A percentile compares a stretch with the other conserved stretches of the same genome.
phyloP scores from a whole-genome alignment of 2,113 vertebrate species.

The Istiophorus platypterus region DNA sequence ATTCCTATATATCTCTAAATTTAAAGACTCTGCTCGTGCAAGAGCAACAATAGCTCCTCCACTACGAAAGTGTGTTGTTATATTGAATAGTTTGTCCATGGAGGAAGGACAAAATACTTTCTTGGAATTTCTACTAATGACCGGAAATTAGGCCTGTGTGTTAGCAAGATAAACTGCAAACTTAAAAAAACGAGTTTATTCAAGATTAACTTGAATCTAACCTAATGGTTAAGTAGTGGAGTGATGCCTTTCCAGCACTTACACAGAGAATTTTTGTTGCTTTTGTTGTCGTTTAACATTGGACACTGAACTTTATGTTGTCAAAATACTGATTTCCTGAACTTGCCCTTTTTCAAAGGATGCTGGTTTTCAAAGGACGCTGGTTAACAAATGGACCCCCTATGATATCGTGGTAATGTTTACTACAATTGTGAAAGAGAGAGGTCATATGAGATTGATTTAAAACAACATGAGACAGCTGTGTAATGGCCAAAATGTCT shows the following conservation, averaged over 20 bases:
- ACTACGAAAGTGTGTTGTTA: conserved; percentile 4
- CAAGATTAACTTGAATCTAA: conserved; percentile 36
- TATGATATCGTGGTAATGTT: no score
- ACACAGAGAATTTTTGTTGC: conserved; percentile 2
- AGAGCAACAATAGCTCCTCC: background rate
- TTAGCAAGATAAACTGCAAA: conserved; percentile 37
- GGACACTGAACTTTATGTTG: background rate
- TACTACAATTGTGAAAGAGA: background rate
- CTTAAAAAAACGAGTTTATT: conserved; percentile 28
- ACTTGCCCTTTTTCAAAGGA: background rate
- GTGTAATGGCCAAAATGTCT: background rate
- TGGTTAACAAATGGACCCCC: background rate
- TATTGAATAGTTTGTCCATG: background rate
- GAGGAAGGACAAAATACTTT: background rate
- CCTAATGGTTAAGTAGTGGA: conserved; percentile 21
- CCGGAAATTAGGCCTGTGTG: conserved; percentile 13
- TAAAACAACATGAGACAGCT: background rate
- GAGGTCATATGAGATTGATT: background rate
- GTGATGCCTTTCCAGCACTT: conserved; percentile 24
- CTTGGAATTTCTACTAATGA: background rate
- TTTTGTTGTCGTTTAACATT: conserved; percentile 1
- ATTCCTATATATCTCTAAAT: background rate
- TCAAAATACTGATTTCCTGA: conserved; percentile 5
- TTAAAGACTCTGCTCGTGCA: background rate
- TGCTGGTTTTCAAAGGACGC: background rate